phyloP scores from a whole-genome alignment of 2,888 invertebrate genomes.

The Gibbula magus region DNA sequence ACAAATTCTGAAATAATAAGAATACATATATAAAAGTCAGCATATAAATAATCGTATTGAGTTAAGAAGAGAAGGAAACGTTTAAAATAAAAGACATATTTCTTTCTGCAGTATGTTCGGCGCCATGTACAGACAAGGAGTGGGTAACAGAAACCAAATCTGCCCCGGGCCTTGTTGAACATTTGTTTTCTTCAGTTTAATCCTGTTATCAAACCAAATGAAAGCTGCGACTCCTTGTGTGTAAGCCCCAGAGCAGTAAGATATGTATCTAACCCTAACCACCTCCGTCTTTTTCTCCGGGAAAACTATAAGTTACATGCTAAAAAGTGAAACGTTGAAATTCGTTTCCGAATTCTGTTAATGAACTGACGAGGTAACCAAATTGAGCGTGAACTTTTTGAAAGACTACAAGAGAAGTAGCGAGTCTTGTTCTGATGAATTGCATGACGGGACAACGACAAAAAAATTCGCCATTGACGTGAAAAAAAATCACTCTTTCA shows the following conservation, averaged over 20 bases:
- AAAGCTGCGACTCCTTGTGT: neutral
- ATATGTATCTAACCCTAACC: neutral
- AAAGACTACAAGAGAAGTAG: neutral
- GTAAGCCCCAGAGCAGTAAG: neutral
- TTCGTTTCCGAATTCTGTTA: neutral
- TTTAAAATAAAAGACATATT: too few species aligned
- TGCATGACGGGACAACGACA: too few species aligned
- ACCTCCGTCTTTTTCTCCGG: neutral
- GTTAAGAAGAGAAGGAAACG: too few species aligned
- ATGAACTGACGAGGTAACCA: neutral
- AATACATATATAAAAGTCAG: too few species aligned
- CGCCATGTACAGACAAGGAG: neutral
- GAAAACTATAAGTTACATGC: neutral
- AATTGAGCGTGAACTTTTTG: neutral
- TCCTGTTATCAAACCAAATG: slow-evolving; percentile 1
- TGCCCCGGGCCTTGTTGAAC: neutral
- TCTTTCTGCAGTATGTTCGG: neutral
- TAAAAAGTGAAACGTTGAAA: neutral
- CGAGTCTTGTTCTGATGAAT: too few species aligned
- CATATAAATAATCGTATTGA: too few species aligned
- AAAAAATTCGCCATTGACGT: too few species aligned
- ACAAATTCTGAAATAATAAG: too few species aligned
- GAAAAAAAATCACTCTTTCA: too few species aligned
- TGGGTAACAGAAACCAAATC: neutral
- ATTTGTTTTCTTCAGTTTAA: neutral